These are phyloP conservation scores for Ennomos quercinarius DNA, from an alignment of 2,888 invertebrate genomes.

Conservation along the genomic window DNA sequence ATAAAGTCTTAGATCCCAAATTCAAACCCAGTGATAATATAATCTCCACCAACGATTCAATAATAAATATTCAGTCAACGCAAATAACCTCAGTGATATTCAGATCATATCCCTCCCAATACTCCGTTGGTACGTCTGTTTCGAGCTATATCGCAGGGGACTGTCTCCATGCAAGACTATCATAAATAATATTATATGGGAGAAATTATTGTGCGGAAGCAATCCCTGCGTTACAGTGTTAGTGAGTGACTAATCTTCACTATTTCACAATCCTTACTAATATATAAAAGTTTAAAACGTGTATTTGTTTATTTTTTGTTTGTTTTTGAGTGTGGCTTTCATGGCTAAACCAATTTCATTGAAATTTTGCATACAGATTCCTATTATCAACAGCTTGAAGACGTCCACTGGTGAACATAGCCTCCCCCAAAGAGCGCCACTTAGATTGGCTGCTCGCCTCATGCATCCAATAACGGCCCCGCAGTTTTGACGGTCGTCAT, in stretches of 20 bases:
- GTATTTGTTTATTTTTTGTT: too few relatives aligned
- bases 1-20: not conserved
- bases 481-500: too few relatives aligned
- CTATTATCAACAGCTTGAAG: too few relatives aligned
- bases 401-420: too few relatives aligned
- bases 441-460: too few relatives aligned
- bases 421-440: too few relatives aligned
- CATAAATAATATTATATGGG: slow-evolving; percentile 68
- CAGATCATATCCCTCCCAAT: slow-evolving; percentile 41
- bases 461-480: too few relatives aligned
- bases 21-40: slow-evolving; percentile 10
- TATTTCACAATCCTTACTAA: too few relatives aligned
- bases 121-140: slow-evolving; percentile 49
- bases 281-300: too few relatives aligned
- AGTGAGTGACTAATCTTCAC: slow-evolving; percentile 21
- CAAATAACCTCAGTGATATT: slow-evolving; percentile 34
- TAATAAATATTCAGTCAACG: slow-evolving; percentile 25
- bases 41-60: slow-evolving; percentile 5
- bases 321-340: too few relatives aligned
- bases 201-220: slow-evolving; percentile 62
- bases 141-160: slow-evolving; percentile 57
- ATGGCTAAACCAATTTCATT: too few relatives aligned
- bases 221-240: slow-evolving; percentile 48
- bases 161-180: slow-evolving; percentile 58
- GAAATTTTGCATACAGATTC: too few relatives aligned